Percentiles rank a stretch among this genome's conserved stretches.
Conservation (phyloP, 30 jellyfish, hydroid and myxozoan species). For the Hydractinia echinata region DNA sequence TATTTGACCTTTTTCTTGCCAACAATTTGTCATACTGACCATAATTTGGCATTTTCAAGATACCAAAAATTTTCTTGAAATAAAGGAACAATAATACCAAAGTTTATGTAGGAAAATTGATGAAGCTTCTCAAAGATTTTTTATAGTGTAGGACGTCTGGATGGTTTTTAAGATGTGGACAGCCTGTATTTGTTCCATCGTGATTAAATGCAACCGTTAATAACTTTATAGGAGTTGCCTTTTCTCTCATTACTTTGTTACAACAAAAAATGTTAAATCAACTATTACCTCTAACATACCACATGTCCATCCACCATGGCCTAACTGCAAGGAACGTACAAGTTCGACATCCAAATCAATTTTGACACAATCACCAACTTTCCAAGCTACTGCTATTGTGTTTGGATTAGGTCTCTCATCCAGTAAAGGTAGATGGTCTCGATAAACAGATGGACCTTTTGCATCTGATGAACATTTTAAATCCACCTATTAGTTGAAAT, state of each 20-base stretch:
- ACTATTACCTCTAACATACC: constrained; percentile 83
- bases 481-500: constrained; percentile 54
- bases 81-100: no score
- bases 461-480: constrained; percentile 60
- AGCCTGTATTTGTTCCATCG: no score
- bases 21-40: no score
- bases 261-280: neutral
- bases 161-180: no score
- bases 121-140: no score
- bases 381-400: constrained; percentile 24
- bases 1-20: no score
- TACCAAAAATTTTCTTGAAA: no score
- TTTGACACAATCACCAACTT: constrained; percentile 63
- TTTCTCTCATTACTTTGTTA: neutral
- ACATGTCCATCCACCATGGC: constrained; percentile 97
- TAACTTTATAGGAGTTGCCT: neutral
- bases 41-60: no score
- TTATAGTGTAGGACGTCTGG: no score
- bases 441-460: constrained; percentile 69
- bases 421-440: constrained; percentile 78
- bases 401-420: constrained; percentile 40
- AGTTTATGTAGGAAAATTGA: no score
- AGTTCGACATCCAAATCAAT: constrained; percentile 75
- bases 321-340: constrained; percentile 77
- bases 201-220: no score